Percentiles rank a stretch among this genome's conserved stretches.
These are phyloP conservation scores for Leucania comma DNA, from an alignment of 2,888 invertebrate genomes.

Conservation along the genomic window DNA sequence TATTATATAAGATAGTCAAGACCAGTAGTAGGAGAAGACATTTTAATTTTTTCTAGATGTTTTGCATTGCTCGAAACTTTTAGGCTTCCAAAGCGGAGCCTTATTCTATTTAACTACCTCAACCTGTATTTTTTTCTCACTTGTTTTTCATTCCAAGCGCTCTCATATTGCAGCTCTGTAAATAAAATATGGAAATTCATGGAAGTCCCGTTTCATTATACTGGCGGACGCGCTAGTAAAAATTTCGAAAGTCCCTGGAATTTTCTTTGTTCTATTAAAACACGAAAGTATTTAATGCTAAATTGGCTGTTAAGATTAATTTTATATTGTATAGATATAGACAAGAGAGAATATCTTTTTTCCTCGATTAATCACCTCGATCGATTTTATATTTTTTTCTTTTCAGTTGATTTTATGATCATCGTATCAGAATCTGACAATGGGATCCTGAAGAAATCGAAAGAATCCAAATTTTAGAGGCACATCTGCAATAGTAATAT, in stretches of 20 bases:
- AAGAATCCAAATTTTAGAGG: too few species aligned
- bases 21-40: too few species aligned
- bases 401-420: too few species aligned
- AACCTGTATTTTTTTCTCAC: slow-evolving; percentile 7
- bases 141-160: slow-evolving; percentile 9
- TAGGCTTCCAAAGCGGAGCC: not conserved
- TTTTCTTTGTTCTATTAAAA: slow-evolving; percentile 26
- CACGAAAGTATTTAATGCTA: not conserved
- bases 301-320: not conserved
- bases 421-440: too few species aligned
- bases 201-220: slow-evolving; percentile 45
- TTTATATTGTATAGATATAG: not conserved
- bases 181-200: slow-evolving; percentile 54
- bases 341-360: not conserved
- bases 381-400: too few species aligned
- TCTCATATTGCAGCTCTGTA: slow-evolving; percentile 29
- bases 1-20: too few species aligned
- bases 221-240: slow-evolving; percentile 14
- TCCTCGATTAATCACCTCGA: too few species aligned
- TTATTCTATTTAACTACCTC: slow-evolving; percentile 4
- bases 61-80: too few species aligned
- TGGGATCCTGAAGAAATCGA: too few species aligned
- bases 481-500: too few species aligned
- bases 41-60: too few species aligned
- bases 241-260: slow-evolving; percentile 1